phyloP scores from a whole-genome alignment of 2,797 vertebrate species.

The Anolis apletophallus region DNA sequence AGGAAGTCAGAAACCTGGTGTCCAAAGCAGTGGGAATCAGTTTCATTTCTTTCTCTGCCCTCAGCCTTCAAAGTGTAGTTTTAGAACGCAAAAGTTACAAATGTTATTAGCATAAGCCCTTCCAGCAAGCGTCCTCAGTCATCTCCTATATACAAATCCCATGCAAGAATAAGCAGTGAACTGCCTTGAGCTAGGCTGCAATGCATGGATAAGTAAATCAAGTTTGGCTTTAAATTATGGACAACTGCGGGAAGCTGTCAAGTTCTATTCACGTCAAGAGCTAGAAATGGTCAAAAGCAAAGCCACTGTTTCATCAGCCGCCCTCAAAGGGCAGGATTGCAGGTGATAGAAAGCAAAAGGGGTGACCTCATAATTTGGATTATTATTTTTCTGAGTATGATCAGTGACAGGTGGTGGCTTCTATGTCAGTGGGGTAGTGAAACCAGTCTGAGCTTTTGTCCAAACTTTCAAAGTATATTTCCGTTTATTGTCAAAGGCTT shows the following conservation, averaged over 20 bases:
- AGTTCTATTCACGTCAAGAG: background rate
- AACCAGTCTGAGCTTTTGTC: no score
- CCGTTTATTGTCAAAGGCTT: no score
- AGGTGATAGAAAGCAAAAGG: rapidly evolving
- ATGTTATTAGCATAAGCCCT: background rate
- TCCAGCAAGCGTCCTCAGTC: background rate
- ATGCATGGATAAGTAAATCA: background rate
- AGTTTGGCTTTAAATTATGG: conserved; percentile 17
- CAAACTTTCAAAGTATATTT: no score
- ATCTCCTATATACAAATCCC: rapidly evolving
- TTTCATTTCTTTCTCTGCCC: rapidly evolving
- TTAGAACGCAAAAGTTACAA: background rate
- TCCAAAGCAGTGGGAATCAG: rapidly evolving
- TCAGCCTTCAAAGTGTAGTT: background rate
- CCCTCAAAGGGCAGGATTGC: rapidly evolving
- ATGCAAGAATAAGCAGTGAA: background rate
- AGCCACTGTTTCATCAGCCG: background rate
- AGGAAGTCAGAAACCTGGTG: background rate
- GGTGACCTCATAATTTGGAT: no score
- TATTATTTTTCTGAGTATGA: no score
- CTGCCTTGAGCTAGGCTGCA: rapidly evolving
- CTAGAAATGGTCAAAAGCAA: background rate
- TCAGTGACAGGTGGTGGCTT: no score
- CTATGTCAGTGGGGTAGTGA: no score
- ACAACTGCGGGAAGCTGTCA: background rate